Percentiles rank a stretch among this genome's conserved stretches.
Evolutionary conservation across 2,113 vertebrate genomes (phyloP).

Genomic region (Helogale parvula): DNA sequence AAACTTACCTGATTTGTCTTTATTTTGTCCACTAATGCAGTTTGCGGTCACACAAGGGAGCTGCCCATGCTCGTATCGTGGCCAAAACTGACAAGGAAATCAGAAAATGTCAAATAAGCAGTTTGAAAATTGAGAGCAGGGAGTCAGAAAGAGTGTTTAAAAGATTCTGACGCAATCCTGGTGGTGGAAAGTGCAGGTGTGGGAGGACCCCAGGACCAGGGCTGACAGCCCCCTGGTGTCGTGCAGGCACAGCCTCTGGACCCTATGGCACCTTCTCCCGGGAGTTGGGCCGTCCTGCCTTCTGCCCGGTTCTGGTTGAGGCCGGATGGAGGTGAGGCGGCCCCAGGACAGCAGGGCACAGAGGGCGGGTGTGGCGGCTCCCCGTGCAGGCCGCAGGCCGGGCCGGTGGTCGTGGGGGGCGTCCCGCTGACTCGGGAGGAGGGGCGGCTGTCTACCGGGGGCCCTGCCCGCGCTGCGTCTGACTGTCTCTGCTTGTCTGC

Average conservation of each 20-base stretch:
- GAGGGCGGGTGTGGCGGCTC: background rate
- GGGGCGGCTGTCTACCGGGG: accelerated
- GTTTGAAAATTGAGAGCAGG: background rate
- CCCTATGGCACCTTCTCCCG: accelerated
- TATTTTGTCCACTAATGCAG: background rate
- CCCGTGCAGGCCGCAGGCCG: too few species aligned
- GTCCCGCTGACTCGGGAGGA: accelerated
- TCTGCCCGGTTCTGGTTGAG: background rate
- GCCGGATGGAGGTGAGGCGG: background rate
- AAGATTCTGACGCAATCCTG: accelerated
- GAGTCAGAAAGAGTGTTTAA: background rate
- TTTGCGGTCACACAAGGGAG: too few species aligned
- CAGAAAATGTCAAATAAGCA: background rate
- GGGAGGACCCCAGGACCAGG: accelerated
- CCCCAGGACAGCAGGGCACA: background rate
- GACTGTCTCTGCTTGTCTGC: constrained; percentile 44
- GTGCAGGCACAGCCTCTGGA: background rate
- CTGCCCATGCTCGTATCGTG: too few species aligned
- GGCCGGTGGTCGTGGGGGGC: background rate
- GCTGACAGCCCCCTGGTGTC: background rate
- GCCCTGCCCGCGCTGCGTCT: background rate
- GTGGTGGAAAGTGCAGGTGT: too few species aligned
- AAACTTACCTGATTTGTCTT: background rate
- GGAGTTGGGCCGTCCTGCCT: background rate
- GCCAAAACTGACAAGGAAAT: background rate